Evolutionary conservation across 2,888 invertebrate species (phyloP).

Genomic region (Smittia sp.): DNA sequence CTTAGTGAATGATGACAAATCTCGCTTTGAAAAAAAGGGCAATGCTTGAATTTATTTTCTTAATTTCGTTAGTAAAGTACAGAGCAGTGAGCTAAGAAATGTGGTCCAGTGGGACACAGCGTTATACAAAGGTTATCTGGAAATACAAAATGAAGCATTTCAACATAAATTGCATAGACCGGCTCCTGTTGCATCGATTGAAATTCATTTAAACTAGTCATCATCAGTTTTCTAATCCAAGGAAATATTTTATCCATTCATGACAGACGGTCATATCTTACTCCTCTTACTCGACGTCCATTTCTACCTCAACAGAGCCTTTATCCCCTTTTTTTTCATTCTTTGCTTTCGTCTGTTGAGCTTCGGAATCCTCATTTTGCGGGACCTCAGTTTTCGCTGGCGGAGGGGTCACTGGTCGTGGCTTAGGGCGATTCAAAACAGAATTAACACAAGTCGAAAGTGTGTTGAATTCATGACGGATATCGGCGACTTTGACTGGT

Average conservation of each 20-base stretch:
- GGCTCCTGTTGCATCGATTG: not conserved
- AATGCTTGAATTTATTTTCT: no score
- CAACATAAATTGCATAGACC: no score
- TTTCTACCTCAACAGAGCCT: not conserved
- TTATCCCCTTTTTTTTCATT: not conserved
- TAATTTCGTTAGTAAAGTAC: no score
- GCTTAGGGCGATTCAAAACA: slow-evolving; percentile 87
- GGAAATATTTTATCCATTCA: not conserved
- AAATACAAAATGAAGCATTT: not conserved
- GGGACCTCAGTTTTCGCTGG: slow-evolving; percentile 48
- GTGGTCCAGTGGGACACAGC: no score
- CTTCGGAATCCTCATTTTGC: slow-evolving; percentile 1
- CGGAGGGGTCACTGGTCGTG: slow-evolving; percentile 68
- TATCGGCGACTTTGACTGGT: slow-evolving; percentile 73
- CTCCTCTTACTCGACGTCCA: not conserved
- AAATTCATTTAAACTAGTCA: not conserved
- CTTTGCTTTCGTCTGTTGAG: not conserved
- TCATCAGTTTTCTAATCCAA: not conserved
- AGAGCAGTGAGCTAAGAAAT: no score
- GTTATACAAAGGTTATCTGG: no score
- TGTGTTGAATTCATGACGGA: slow-evolving; percentile 72
- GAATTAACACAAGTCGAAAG: slow-evolving; percentile 59
- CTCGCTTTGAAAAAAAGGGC: no score
- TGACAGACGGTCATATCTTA: not conserved
- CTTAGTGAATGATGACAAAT: no score